Evolutionary conservation across 2,113 vertebrate genomes (phyloP), one percentile per base, ranked within the genome.

Genomic region (Bos javanicus): DNA sequence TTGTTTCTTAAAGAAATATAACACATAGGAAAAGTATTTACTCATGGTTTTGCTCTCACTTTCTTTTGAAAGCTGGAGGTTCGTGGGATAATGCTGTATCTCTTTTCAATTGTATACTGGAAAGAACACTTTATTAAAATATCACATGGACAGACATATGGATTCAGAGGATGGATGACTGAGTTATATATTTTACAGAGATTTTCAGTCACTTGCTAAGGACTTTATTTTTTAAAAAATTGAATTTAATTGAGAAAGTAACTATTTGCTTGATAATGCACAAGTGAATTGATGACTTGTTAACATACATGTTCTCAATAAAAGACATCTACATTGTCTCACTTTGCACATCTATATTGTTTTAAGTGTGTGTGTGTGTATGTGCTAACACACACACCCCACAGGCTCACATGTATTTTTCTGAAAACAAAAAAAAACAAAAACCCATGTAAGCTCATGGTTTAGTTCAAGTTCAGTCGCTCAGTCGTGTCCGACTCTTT

Each of bases 41-140:
- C 43, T 81, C 52, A 74, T 43, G 19, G 0, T 71, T 78, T 67
- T 28, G 56, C 19, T 43, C 15, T 87, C 39, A 57, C 15, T 23
- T 30, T 96, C 78, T 92, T 86, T 82, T n/a, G n/a, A 96, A 86
- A 94, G 30, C 25, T 52, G 26, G 9, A 93, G 57, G 13, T 71
- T 90, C 15, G 50, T 11, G 33, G 54, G 62, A 57, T 82, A 93
- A 30, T 26, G 8, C 7, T 78, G 2, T 50, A 57, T 12, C 60
- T 46, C 36, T 78, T 78, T 76, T 23, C 26, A 78, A 48, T 7
- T 71, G 3, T 14, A 67, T 30, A n/a, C 16, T 87, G 15, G 56
- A 92, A 95, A 80, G 1, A 19, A 2, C 6, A 74, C 50, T 93
- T 62, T 87, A 87, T 54, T 62, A 92, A 90, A 90, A 81, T 82